These are phyloP conservation scores for Dryobota labecula DNA, from an alignment of 2,888 invertebrate genomes.

Conservation along the genomic window DNA sequence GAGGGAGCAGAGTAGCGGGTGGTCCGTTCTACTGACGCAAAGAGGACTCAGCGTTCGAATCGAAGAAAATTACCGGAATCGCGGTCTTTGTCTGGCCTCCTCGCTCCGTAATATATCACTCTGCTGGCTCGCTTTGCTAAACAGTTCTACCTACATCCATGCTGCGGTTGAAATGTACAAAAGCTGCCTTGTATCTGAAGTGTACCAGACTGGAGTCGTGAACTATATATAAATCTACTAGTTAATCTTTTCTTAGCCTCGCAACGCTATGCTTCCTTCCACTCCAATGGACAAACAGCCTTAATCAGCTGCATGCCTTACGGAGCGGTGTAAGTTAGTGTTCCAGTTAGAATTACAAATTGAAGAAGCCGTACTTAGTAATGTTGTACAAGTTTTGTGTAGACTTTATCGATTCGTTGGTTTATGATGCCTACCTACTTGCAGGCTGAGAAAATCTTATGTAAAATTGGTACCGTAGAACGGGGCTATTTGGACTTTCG, in stretches of 20 bases:
- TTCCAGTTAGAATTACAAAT: slow-evolving; percentile 38
- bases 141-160: not conserved
- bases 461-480: not conserved
- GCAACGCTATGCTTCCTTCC: not conserved
- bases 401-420: slow-evolving; percentile 11
- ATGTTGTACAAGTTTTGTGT: slow-evolving; percentile 17
- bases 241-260: not conserved
- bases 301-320: slow-evolving; percentile 33
- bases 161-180: too few relatives aligned
- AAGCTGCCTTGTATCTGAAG: not conserved
- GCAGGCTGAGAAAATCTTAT: not conserved
- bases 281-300: not conserved
- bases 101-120: not conserved
- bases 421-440: not conserved
- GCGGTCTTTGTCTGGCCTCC: too few relatives aligned
- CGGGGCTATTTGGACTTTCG: too few relatives aligned
- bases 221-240: not conserved
- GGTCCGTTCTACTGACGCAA: not conserved
- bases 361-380: slow-evolving; percentile 28
- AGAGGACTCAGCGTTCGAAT: not conserved
- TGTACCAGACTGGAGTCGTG: not conserved
- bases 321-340: slow-evolving; percentile 12
- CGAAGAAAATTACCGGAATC: not conserved
- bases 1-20: not conserved
- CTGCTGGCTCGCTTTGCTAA: not conserved